Base-by-base conservation (phyloP, 2,797 vertebrate genomes). In the Falco berigora region DNA sequence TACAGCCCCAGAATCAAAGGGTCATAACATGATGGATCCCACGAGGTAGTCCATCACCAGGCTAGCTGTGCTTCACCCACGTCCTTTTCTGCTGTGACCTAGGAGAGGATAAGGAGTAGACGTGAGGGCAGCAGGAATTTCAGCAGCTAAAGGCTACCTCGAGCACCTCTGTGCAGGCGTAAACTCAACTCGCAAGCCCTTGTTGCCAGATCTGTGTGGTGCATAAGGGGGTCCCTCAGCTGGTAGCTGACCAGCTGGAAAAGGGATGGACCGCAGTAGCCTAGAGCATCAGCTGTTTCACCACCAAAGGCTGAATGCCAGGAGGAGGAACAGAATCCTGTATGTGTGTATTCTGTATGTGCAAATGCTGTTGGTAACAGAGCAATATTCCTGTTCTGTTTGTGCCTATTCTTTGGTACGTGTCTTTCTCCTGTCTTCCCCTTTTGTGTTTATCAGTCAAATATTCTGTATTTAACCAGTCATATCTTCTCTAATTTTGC, bases 391-490 rank as follows among this genome's bases (percentile, higher is more conserved):
- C 44, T 8, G 1, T 90, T 89, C 30, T 56, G 5, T 32, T 44
- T 64, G 16, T n/a, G 23, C 1, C 0, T 34, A 24, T 63, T 59
- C 34, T 59, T 86, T 71, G 44, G 14, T 85, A 49, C 0, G 0
- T 30, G 7, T 49, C 40, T 42, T 90, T 79, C 42, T 82, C 23
- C 32, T 67, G 13, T 46, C 44, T 87, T 67, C 12, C 19, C 5
- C 40, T 79, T 76, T 49, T 42, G 12, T 66, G 55, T 63, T 90
- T 87, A 69, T n/a, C 8, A 13, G 15, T 73, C 19, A 6, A 19
- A 53, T 58, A 18, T 22, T 77, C 83, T 50, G 20, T 64, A 64
- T 42, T 42, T 42, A 42, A 69, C 36, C 8, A 13, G 15, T 71
- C 19, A 6, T 21, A 53, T 58, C 20, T 22, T 77, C 83, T 50